Evolutionary conservation across 2,888 invertebrate genomes (phyloP), one percentile per base, ranked within the genome.

Genomic region (Ectobius pallidus): DNA sequence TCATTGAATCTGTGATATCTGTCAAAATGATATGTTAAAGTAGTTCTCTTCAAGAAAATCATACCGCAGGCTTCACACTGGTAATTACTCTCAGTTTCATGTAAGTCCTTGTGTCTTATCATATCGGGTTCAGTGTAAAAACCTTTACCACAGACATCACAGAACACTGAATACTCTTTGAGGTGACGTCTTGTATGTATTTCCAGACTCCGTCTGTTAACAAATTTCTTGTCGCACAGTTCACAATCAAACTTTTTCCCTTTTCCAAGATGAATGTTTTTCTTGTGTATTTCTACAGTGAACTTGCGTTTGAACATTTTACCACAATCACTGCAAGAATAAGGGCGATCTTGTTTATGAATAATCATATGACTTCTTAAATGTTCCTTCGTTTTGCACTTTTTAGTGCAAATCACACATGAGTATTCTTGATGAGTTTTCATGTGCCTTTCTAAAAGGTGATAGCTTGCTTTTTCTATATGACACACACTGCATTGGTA

Each of bases 251-350:
- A 73, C 16, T 69, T 46, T 72, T 73, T 77, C 16, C 68, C 72
- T 9, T 74, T 25, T n/a, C 32, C 25, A 14, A 16, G 9, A 20
- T 78, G 90, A 90, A 14, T 87, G 82, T 1, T 85, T 82, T 0
- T 84, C 80, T 77, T 90, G 90, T 0, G 86, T 84, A 55, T 86
- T 87, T 73, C 90, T 79, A 70, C 78, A 79, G 9, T 80, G 80
- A 3, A 78, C 77, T 65, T 79, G 78, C 1, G 78, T 71, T 25
- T 58, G n/a, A 30, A 58, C 2, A 7, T n/a, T 6, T 30, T 58
- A 2, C 30, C 9, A 16, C 71, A 71, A 3, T 46, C 63, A 6
- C 46, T 22, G n/a, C 71, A 71, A 11, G 30, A n/a, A 25, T 61
- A 49, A 1, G 71, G 71, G 9, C 71, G 71, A 1, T 46, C 62